Evolutionary conservation across 1,140 invertebrate genomes (phyloP).

Genomic region (Atta colombica): DNA sequence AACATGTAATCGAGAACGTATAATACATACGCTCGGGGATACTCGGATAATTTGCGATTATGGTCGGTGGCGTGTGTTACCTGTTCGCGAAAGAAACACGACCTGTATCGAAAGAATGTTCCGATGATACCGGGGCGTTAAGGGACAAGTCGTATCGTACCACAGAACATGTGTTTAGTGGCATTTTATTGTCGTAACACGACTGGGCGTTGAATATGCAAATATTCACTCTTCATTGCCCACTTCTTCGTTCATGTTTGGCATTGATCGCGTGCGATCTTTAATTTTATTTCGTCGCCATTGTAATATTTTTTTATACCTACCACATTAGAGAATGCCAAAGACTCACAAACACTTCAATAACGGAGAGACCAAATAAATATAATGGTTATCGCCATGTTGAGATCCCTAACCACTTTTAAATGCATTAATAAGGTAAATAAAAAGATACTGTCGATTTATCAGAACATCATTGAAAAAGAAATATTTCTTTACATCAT

Average conservation of each 20-base stretch:
- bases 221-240: conserved; percentile 67
- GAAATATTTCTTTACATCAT: not conserved
- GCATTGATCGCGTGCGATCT: conserved; percentile 29
- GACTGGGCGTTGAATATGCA: conserved; percentile 78
- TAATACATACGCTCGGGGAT: conserved; percentile 39
- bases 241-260: conserved; percentile 61
- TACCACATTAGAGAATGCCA: not conserved
- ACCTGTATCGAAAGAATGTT: conserved; percentile 59
- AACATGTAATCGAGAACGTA: conserved; percentile 47
- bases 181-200: conserved; percentile 83
- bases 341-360: not conserved
- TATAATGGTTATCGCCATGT: too few relatives aligned
- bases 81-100: conserved; percentile 64
- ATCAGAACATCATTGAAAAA: not conserved
- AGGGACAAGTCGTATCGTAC: conserved; percentile 76
- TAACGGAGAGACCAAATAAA: not conserved
- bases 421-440: not conserved
- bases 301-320: conserved; percentile 22
- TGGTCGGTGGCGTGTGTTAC: conserved; percentile 64
- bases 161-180: conserved; percentile 82
- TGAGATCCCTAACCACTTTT: not conserved
- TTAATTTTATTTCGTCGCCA: conserved; percentile 61
- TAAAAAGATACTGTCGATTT: conserved; percentile 2
- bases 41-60: conserved; percentile 78
- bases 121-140: conserved; percentile 42